phyloP scores from a whole-genome alignment of 2,888 invertebrate genomes.

The Oscheius sp. region DNA sequence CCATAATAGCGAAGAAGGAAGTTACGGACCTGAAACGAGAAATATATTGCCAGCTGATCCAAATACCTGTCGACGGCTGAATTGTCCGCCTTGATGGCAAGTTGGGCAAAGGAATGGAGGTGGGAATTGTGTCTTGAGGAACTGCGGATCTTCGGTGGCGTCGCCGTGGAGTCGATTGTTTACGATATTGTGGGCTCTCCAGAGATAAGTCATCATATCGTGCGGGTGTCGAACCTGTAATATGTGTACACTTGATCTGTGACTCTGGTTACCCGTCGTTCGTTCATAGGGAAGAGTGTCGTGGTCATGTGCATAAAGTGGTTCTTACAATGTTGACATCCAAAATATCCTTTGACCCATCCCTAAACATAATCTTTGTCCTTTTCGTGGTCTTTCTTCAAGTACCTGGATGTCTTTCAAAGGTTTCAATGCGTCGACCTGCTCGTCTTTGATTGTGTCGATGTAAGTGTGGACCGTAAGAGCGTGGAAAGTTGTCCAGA shows the following conservation, averaged over 20 bases:
- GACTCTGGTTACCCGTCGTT: constrained; percentile 55
- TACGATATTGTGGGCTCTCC: constrained; percentile 91
- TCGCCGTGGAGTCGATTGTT: constrained; percentile 89
- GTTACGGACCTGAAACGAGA: constrained; percentile 64
- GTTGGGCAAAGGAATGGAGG: constrained; percentile 74
- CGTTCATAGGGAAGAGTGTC: constrained; percentile 73
- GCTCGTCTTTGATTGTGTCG: constrained; percentile 72
- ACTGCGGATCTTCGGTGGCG: constrained; percentile 87
- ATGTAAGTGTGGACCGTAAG: constrained; percentile 84
- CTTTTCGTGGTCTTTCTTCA: neutral
- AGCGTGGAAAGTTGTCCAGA: constrained; percentile 96
- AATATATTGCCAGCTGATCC: neutral
- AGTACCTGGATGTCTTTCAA: constrained; percentile 65
- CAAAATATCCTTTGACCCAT: constrained; percentile 80
- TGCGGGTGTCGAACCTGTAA: constrained; percentile 66
- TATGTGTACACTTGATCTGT: neutral
- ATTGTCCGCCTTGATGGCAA: constrained; percentile 72
- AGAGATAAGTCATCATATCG: constrained; percentile 75
- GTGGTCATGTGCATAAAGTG: constrained; percentile 90
- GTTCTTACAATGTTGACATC: constrained; percentile 88
- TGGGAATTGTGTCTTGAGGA: constrained; percentile 91
- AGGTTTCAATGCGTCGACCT: constrained; percentile 65
- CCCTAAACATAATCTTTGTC: constrained; percentile 38
- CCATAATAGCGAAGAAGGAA: constrained; percentile 72
- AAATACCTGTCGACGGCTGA: constrained; percentile 68